These are phyloP conservation scores for Branchinecta sandiegonensis DNA, from an alignment of 2,888 invertebrate genomes.

Conservation along the genomic window DNA sequence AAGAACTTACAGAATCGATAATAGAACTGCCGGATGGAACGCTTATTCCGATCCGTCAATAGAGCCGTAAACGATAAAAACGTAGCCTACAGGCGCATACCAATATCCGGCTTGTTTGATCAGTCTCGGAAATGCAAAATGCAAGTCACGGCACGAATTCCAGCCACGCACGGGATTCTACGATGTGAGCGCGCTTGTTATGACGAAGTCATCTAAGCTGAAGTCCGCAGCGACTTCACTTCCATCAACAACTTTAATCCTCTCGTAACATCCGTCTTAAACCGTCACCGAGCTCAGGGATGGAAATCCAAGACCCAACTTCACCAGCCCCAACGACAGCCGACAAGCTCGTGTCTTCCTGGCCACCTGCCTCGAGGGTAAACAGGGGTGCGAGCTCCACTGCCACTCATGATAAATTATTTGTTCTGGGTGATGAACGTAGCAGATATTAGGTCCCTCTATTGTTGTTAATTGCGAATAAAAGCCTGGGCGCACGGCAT, in stretches of 20 bases:
- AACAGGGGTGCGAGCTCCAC: slow-evolving; percentile 14
- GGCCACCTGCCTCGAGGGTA: slow-evolving; percentile 12
- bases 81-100: too few relatives aligned
- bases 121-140: too few relatives aligned
- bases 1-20: too few relatives aligned
- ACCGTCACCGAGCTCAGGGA: not conserved
- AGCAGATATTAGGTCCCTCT: slow-evolving; percentile 7
- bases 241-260: slow-evolving; percentile 8
- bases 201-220: too few relatives aligned
- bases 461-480: slow-evolving; percentile 15
- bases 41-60: too few relatives aligned
- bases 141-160: too few relatives aligned
- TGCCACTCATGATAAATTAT: slow-evolving; percentile 16
- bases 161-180: too few relatives aligned
- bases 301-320: not conserved
- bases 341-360: slow-evolving; percentile 13
- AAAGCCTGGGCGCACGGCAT: slow-evolving; percentile 6
- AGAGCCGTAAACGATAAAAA: too few relatives aligned
- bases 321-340: slow-evolving; percentile 3
- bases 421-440: slow-evolving; percentile 11
- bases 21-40: too few relatives aligned
- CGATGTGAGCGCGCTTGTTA: too few relatives aligned
- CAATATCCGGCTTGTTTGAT: too few relatives aligned
- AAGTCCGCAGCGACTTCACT: not conserved
- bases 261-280: slow-evolving; percentile 14